These are phyloP conservation scores for Epsilonema sp. DNA, from an alignment of 2,888 invertebrate genomes.

Conservation along the genomic window DNA sequence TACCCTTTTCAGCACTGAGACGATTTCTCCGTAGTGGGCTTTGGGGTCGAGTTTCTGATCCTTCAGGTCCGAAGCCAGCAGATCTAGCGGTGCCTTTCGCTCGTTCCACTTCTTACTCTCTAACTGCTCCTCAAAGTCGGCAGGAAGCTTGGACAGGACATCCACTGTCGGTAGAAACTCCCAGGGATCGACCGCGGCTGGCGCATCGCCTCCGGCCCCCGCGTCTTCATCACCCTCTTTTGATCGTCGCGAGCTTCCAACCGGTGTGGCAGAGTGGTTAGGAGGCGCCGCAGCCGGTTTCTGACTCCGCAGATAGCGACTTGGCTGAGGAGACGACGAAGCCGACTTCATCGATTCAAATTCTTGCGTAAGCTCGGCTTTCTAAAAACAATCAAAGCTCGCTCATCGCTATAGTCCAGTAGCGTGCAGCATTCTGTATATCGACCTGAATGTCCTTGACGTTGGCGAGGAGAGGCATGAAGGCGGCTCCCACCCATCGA, in stretches of 20 bases:
- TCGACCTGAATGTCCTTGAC: slow-evolving; percentile 70
- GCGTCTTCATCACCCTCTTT: slow-evolving; percentile 10
- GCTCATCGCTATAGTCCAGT: too few species aligned
- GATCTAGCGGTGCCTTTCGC: slow-evolving; percentile 71
- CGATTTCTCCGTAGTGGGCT: slow-evolving; percentile 76
- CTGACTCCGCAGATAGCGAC: slow-evolving; percentile 57
- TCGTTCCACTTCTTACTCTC: slow-evolving; percentile 97
- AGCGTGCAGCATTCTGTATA: too few species aligned
- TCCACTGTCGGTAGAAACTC: slow-evolving; percentile 79
- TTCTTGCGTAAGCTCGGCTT: too few species aligned
- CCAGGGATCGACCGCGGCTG: slow-evolving; percentile 54
- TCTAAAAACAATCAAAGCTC: too few species aligned
- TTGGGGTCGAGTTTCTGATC: slow-evolving; percentile 58
- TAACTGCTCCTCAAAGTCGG: slow-evolving; percentile 79
- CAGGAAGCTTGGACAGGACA: slow-evolving; percentile 70
- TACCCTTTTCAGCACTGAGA: slow-evolving; percentile 66
- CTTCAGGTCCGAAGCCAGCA: slow-evolving; percentile 52
- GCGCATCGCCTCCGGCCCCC: background rate
- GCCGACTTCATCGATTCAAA: too few species aligned
- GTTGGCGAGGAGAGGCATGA: slow-evolving; percentile 60
- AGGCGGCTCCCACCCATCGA: slow-evolving; percentile 61
- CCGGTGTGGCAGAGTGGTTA: too few species aligned
- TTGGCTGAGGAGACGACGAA: too few species aligned
- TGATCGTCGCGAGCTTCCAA: slow-evolving; percentile 10
- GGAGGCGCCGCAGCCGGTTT: slow-evolving; percentile 41